These are phyloP conservation scores for Nettapus auritus DNA, from an alignment of 2,113 vertebrate genomes.

Conservation along the genomic window DNA sequence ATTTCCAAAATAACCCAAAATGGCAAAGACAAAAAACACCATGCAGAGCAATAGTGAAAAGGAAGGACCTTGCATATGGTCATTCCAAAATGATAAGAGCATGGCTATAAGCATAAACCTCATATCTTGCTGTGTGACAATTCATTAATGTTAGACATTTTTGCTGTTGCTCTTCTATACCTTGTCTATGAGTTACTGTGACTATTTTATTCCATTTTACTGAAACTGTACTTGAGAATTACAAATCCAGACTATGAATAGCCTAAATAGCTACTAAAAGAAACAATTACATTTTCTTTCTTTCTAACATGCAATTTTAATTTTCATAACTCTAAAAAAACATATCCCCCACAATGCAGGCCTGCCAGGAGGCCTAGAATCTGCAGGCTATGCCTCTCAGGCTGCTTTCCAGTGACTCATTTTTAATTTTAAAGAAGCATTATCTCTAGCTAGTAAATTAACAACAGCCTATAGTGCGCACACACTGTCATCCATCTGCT, in stretches of 20 bases:
- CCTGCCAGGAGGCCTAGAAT: constrained; percentile 53
- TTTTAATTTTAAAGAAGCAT: constrained; percentile 77
- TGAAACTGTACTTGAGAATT: neutral
- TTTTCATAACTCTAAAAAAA: constrained; percentile 53
- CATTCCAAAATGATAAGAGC: neutral
- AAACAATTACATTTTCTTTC: constrained; percentile 48
- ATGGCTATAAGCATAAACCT: neutral
- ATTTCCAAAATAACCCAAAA: neutral
- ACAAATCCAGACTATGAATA: constrained; percentile 4
- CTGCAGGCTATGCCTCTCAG: constrained; percentile 43
- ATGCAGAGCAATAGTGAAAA: neutral
- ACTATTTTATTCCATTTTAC: constrained; percentile 21
- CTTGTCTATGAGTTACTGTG: neutral
- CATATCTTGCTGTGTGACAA: neutral
- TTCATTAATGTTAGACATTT: neutral
- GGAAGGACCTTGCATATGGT: neutral
- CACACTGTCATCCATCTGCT: constrained; percentile 77
- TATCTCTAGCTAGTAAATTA: constrained; percentile 79
- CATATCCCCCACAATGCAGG: constrained; percentile 9
- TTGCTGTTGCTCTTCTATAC: neutral
- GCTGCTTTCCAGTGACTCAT: constrained; percentile 71
- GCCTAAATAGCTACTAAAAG: constrained; percentile 9
- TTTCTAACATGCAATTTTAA: constrained; percentile 53
- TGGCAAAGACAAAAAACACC: neutral
- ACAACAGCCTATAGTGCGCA: constrained; percentile 68